phyloP scores from a whole-genome alignment of 2,888 invertebrate genomes.

The Nebria brevicollis region DNA sequence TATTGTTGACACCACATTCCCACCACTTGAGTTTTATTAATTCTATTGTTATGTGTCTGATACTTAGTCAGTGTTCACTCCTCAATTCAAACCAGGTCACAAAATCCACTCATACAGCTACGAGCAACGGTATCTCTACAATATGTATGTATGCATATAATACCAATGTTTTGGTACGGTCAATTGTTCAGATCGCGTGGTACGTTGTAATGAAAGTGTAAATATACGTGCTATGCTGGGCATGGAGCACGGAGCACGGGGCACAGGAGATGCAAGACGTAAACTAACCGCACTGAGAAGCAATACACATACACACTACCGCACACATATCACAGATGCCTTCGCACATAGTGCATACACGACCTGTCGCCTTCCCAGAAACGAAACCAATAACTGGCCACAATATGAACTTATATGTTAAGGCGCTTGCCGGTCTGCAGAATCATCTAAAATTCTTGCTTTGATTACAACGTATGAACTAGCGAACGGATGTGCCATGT shows the following conservation, averaged over 20 bases:
- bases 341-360: not conserved
- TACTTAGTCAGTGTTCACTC: not conserved
- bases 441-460: conserved; percentile 41
- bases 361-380: conserved; percentile 9
- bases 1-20: conserved; percentile 49
- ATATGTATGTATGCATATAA: not conserved
- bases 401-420: not conserved
- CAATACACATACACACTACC: not conserved
- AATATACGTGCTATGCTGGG: conserved; percentile 1
- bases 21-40: conserved; percentile 4
- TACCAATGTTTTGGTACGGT: not conserved
- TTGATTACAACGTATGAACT: conserved; percentile 14
- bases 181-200: conserved; percentile 4
- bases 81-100: conserved; percentile 8
- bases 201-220: conserved; percentile 20
- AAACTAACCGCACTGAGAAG: not conserved
- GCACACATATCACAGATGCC: conserved; percentile 5
- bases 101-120: conserved; percentile 10
- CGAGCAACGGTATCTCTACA: too few species aligned
- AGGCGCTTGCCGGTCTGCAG: conserved; percentile 11
- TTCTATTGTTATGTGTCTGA: too few species aligned
- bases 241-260: not conserved
- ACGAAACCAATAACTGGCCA: conserved; percentile 4
- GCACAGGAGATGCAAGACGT: not conserved
- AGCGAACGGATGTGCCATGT: conserved; percentile 2